phyloP scores from a whole-genome alignment of 2,888 invertebrate genomes.

The Philopedon plagiatum region DNA sequence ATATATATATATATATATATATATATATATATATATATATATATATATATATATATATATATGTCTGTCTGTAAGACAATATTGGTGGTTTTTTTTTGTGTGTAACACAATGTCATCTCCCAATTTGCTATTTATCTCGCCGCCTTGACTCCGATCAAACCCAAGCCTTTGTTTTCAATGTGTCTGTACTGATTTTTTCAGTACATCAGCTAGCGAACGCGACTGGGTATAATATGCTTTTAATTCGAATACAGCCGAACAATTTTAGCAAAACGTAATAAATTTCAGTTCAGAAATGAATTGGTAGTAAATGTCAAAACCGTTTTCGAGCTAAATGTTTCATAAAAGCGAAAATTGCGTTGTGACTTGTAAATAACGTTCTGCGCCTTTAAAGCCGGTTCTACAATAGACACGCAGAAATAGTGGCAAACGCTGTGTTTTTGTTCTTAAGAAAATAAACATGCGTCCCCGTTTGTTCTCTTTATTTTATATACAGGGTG shows the following conservation, averaged over 20 bases:
- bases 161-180: not conserved
- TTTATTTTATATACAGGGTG: no score
- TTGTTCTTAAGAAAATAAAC: no score
- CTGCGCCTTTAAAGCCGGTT: not conserved
- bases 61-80: no score
- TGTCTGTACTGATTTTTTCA: not conserved
- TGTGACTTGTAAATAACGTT: not conserved
- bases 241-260: slow-evolving; percentile 8
- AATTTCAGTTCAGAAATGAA: slow-evolving; percentile 7
- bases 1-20: no score
- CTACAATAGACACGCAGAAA: not conserved
- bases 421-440: not conserved
- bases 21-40: no score
- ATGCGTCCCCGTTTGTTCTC: no score
- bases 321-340: slow-evolving; percentile 17
- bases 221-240: not conserved
- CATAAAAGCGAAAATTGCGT: slow-evolving; percentile 3
- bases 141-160: no score
- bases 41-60: no score
- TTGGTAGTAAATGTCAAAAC: slow-evolving; percentile 31
- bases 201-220: not conserved
- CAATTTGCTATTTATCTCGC: no score
- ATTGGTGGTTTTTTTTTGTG: no score
- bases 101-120: no score
- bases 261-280: slow-evolving; percentile 8